Percentiles rank a stretch among this genome's conserved stretches.
phyloP scores from a whole-genome alignment of 2,888 invertebrate genomes.

The Volucella inanis region DNA sequence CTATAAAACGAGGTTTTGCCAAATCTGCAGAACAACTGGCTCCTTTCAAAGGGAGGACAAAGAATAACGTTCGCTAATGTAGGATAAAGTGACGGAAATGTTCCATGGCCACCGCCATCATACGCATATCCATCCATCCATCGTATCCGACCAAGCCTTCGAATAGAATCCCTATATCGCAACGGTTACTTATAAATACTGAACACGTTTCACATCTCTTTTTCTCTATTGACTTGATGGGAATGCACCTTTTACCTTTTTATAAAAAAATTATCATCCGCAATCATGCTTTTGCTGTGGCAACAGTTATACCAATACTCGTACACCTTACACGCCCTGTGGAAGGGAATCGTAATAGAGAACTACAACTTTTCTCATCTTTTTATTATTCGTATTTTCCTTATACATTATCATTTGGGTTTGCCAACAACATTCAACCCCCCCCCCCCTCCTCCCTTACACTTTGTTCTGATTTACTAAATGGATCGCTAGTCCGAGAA shows the following conservation, averaged over 20 bases:
- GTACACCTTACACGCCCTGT: not conserved
- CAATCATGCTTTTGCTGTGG: constrained; percentile 30
- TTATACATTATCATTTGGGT: constrained; percentile 62
- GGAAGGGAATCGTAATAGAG: constrained; percentile 20
- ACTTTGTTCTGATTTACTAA: not conserved
- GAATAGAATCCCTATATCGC: not conserved
- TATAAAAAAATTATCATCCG: constrained; percentile 33
- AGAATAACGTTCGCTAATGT: constrained; percentile 49
- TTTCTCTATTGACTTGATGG: constrained; percentile 12
- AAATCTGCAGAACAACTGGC: constrained; percentile 27
- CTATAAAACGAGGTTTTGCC: constrained; percentile 7
- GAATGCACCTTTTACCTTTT: constrained; percentile 19
- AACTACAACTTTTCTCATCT: constrained; percentile 46
- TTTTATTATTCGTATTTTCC: not conserved
- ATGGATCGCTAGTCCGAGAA: constrained; percentile 27
- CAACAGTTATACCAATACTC: constrained; percentile 12
- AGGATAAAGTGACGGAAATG: constrained; percentile 25
- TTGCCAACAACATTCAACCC: constrained; percentile 54
- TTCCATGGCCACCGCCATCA: constrained; percentile 16
- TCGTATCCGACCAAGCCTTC: constrained; percentile 4
- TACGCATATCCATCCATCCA: constrained; percentile 26
- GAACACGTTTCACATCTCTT: constrained; percentile 21
- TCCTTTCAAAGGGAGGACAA: constrained; percentile 22
- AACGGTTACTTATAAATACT: constrained; percentile 17
- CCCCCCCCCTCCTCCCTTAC: not conserved